Percentiles rank a stretch among this genome's conserved stretches.
These are phyloP conservation scores for Allobates femoralis DNA, from an alignment of 2,797 vertebrate genomes.

Conservation along the genomic window DNA sequence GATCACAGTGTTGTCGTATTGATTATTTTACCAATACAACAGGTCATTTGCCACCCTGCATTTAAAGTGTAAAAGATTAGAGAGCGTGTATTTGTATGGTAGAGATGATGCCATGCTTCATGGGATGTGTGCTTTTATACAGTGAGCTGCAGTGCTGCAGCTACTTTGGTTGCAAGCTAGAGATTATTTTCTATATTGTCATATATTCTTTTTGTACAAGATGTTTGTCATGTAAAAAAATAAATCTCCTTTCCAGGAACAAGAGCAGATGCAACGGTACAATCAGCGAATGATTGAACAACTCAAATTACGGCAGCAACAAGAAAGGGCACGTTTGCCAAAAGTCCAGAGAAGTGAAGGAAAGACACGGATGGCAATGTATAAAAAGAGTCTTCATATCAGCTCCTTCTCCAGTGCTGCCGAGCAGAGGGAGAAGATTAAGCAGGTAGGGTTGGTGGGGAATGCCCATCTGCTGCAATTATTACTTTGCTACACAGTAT, in stretches of 20 bases:
- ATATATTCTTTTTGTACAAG: not conserved
- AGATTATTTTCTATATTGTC: not conserved
- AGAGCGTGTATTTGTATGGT: too few species aligned
- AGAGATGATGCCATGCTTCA: too few species aligned
- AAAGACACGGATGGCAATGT: conserved; percentile 97
- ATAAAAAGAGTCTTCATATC: conserved; percentile 97
- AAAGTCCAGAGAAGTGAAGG: conserved; percentile 93
- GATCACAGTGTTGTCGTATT: too few species aligned
- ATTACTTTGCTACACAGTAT: too few species aligned
- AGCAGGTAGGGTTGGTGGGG: conserved; percentile 81
- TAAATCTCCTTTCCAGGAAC: conserved; percentile 77
- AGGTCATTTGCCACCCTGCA: too few species aligned
- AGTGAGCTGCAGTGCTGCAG: too few species aligned
- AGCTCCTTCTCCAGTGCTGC: conserved; percentile 79
- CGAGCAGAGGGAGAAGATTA: conserved; percentile 90
- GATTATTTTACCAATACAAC: too few species aligned
- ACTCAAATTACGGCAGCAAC: conserved; percentile 85
- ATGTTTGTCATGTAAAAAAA: not conserved
- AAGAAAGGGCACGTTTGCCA: conserved; percentile 89
- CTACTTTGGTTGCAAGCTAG: too few species aligned
- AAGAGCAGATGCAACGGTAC: conserved; percentile 96
- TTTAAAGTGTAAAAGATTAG: too few species aligned
- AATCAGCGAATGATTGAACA: conserved; percentile 95
- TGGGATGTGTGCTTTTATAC: too few species aligned
- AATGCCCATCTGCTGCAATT: not conserved